Base-by-base conservation (phyloP, 2,888 invertebrate species). In the Phragmatobia fuliginosa region DNA sequence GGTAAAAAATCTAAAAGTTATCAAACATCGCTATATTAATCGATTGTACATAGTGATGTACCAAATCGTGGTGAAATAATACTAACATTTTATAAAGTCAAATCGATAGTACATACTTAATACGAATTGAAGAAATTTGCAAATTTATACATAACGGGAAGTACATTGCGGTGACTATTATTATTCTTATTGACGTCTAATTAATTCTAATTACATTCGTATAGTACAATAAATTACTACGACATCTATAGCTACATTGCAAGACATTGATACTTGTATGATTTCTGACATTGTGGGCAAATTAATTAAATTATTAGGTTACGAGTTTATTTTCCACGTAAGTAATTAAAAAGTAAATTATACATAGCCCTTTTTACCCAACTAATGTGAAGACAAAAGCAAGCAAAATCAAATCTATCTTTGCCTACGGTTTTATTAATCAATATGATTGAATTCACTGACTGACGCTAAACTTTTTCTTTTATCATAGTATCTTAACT, bases 191-290 rank as follows among this genome's bases (percentile, higher is more conserved):
- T 75, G 75, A 79, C 76, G 68, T 81, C 82, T 89, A 85, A 73
- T 79, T 74, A 80, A 82, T 72, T 75, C 83, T 83, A 84, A 78
- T 75, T 83, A 81, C 73, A 82, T 74, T 84, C 78, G 77, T 88
- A 78, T 85, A 83, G 81, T 87, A 89, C 84, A 90, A 81, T 86
- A 87, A 83, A 85, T 88, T 80, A 72, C 90, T 91, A 92, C 87
- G 86, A 92, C 87, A 90, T 88, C 86, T 90, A 90, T 85, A 73
- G 83, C 84, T 84, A 80, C 87, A 88, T 88, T 88, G 87, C 90
- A 89, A 90, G 89, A 88, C 83, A 80, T 60, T 62, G 38, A 66
- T 66, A 45, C 38, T 31, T 31, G n/a, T 38, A 28, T 67, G 38
- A 32, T 45, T 31, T 11, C 41, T 14, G 61, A 5, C 21, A 18